A percentile compares a stretch with the other conserved stretches of the same genome.
Evolutionary conservation across 2,113 vertebrate genomes (phyloP).

Genomic region (Andinoacara biseriatus): DNA sequence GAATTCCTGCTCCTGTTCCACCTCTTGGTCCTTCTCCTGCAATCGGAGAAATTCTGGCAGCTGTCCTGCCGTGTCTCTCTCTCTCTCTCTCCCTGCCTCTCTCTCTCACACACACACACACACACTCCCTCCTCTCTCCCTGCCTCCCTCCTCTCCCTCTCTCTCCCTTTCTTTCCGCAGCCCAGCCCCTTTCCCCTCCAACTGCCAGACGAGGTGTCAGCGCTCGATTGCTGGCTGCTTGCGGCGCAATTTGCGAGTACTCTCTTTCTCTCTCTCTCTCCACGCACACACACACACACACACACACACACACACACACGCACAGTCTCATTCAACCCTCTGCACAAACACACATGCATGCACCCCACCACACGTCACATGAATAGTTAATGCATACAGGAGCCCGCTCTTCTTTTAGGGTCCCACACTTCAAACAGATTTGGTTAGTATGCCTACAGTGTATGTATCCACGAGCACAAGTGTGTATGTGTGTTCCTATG

Average conservation of each 20-base stretch:
- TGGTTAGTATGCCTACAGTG: conserved; percentile 80
- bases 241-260: conserved; percentile 72
- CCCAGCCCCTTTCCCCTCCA: conserved; percentile 81
- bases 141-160: conserved; percentile 56
- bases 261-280: conserved; percentile 50
- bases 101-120: conserved; percentile 26
- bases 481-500: conserved; percentile 31
- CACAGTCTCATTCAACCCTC: conserved; percentile 14
- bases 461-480: conserved; percentile 56
- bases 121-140: conserved; percentile 59
- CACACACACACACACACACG: conserved; percentile 40
- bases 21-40: conserved; percentile 75
- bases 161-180: conserved; percentile 68
- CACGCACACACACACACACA: conserved; percentile 19
- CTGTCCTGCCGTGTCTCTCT: conserved; percentile 75
- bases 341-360: conserved; percentile 39
- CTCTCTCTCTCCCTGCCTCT: conserved; percentile 27
- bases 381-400: conserved; percentile 84
- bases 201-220: conserved; percentile 84
- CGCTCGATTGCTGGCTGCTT: conserved; percentile 77
- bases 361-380: conserved; percentile 78
- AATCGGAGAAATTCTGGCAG: conserved; percentile 80
- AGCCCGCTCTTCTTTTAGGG: conserved; percentile 81
- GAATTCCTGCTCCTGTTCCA: conserved; percentile 71
- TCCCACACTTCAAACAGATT: conserved; percentile 86